Conservation (phyloP, 2,113 vertebrate species). For the Gasterosteus aculeatus region DNA sequence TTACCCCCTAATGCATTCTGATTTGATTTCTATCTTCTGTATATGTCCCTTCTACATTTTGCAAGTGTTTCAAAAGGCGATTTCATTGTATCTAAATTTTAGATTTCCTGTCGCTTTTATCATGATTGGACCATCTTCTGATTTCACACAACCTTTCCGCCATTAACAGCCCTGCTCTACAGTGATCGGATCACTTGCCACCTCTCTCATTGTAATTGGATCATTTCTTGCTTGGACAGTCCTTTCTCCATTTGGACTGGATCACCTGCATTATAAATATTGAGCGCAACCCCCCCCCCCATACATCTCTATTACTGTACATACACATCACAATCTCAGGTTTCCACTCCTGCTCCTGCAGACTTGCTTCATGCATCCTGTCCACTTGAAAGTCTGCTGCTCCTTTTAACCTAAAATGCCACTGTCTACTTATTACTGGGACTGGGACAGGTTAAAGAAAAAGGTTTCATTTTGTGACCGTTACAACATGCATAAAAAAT, state of each 20-base stretch:
- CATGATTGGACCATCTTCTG: slow-evolving; percentile 76
- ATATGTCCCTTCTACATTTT: slow-evolving; percentile 80
- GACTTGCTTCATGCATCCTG: slow-evolving; percentile 53
- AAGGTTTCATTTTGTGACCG: not conserved
- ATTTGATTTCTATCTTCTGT: slow-evolving; percentile 49
- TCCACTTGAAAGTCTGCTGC: slow-evolving; percentile 45
- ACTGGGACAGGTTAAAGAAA: slow-evolving; percentile 36
- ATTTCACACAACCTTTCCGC: slow-evolving; percentile 60
- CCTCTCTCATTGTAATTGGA: slow-evolving; percentile 71
- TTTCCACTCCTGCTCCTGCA: slow-evolving; percentile 64
- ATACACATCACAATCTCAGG: slow-evolving; percentile 52
- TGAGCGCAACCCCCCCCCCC: not conserved
- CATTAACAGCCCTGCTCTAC: slow-evolving; percentile 72
- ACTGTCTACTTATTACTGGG: slow-evolving; percentile 15
- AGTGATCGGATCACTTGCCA: slow-evolving; percentile 66
- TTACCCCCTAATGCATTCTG: slow-evolving; percentile 48
- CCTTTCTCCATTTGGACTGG: slow-evolving; percentile 51
- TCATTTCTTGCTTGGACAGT: slow-evolving; percentile 64
- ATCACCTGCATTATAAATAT: slow-evolving; percentile 64
- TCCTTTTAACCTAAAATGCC: slow-evolving; percentile 48
- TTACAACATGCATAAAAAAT: not conserved
- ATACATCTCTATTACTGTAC: slow-evolving; percentile 51
- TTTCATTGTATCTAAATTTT: slow-evolving; percentile 71
- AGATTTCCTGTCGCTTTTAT: slow-evolving; percentile 69
- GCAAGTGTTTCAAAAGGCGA: slow-evolving; percentile 84